Evolutionary conservation across 2,797 vertebrate genomes (phyloP), one percentile per base, ranked within the genome.

Genomic region (Alauda arvensis): DNA sequence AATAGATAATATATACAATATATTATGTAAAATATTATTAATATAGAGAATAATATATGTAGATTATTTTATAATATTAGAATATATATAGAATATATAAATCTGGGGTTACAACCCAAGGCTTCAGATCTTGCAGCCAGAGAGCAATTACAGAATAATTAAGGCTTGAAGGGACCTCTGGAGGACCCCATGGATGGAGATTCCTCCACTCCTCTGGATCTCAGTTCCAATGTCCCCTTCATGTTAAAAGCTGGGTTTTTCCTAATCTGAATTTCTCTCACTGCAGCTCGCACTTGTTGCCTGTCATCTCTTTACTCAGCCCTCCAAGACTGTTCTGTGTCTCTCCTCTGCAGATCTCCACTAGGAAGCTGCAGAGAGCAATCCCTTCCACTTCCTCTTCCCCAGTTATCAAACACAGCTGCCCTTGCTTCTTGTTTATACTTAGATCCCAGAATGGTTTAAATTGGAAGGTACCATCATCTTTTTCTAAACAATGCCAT

Each of bases 241-340:
- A 8, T n/a, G 8, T 48, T n/a, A 86, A 52, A 76, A 5, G 8
- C 0, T 33, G 4, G 0, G 0, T 1, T 31, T 70, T 46, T 43
- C 37, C 31, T 40, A 43, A 19, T 9, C 9, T 24, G 12, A 40
- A 40, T 62, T 66, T 67, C 37, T 37, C 5, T 62, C 14, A 4
- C 31, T 85, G 39, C 25, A 62, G 7, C 9, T 81, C 65, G 7
- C 18, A 25, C 2, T 45, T n/a, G 2, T 25, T 71, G 25, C 9
- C 34, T 51, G 8, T 37, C 43, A 33, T 19, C 28, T 66, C 7
- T 37, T 78, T 55, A 20, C 14, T 48, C 20, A 52, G 12, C 18
- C 21, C 9, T 8, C 14, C 39, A 77, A 24, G 21, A 14, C 29
- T 77, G 42, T 21, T 28, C 17, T 67, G 9, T 33, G 12, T 5